These are phyloP conservation scores for Pteronura brasiliensis DNA, from an alignment of 2,113 vertebrate species.

Conservation along the genomic window DNA sequence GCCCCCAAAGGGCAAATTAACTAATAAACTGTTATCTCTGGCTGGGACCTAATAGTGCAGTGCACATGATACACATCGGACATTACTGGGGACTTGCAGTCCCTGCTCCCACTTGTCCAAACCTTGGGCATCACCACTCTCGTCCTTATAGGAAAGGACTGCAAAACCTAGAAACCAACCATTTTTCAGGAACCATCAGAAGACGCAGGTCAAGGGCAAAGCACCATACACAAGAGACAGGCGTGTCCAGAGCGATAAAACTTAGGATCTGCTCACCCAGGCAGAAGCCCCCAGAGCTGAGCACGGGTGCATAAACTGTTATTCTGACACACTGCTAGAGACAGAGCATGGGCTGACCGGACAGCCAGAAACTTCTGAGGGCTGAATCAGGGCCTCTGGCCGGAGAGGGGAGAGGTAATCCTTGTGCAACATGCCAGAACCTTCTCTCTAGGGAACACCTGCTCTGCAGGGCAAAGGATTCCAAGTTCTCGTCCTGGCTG, in stretches of 20 bases:
- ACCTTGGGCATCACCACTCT: too few species aligned
- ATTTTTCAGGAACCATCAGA: neutral
- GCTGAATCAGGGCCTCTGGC: neutral
- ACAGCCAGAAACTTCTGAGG: neutral
- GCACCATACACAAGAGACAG: accelerated
- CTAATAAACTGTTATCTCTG: neutral
- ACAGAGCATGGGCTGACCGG: accelerated
- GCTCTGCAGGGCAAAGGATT: neutral
- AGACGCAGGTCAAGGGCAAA: neutral
- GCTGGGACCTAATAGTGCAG: neutral
- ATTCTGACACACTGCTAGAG: too few species aligned
- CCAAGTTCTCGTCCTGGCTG: too few species aligned
- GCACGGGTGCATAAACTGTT: accelerated
- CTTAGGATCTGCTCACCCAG: accelerated
- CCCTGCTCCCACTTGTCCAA: neutral
- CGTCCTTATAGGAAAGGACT: neutral
- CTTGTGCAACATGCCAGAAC: accelerated
- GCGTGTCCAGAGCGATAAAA: accelerated
- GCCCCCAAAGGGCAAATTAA: neutral
- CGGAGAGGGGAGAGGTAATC: accelerated
- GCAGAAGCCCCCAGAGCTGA: accelerated
- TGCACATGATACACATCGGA: accelerated
- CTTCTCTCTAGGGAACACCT: accelerated
- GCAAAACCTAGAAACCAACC: neutral
- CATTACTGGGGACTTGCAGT: accelerated